Evolutionary conservation across 2,797 vertebrate genomes (phyloP), one percentile per base, ranked within the genome.

Genomic region (Vultur gryphus): DNA sequence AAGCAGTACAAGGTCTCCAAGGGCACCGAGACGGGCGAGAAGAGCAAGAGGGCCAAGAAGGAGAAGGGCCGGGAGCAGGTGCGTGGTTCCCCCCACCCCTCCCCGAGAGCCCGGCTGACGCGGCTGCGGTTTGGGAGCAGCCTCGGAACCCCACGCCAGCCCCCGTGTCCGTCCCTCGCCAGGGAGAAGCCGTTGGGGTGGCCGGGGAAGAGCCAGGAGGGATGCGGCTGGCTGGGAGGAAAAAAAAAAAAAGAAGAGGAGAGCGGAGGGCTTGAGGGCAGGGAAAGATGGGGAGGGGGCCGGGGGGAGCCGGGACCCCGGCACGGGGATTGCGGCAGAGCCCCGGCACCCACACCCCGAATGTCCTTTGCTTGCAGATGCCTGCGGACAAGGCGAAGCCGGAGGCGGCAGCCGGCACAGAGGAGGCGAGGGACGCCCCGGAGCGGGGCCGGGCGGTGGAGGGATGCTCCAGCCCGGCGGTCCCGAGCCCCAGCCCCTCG

Each of bases 1-100:
- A 99, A 99, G 91, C 99, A 99, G 23, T 99, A 99, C 95, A 99
- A 99, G 95, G 98, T 98, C 64, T 97, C 98, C 89, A 96, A 98
- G 81, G 75, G 93, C 17, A 97, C 98, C 2, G 96, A 96, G 28
- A 94, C 97, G 78, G 95, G 96, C 7, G 99, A 98, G 94, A 98
- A 95, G 81, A 97, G 57, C 20, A 97, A 90, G 94, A 97, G 93
- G 75, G 92, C 95, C 65, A 97, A 97, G 62, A 99, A 99, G 9
- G 98, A 98, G 85, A 98, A 98, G 76, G 61, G 72, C 6, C 97
- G 97, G 52, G 97, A 97, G 31, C 98, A 96, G 97, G 98, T 98
- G 39, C 0, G 91, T 1, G 18, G 19, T 31, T 20, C 28, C 28
- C 26, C 37, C 37, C 37, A 37, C 41, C n/a, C 37, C 13, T 16